Conservation (phyloP, 1,140 invertebrate genomes). For the Aphis craccivora region DNA sequence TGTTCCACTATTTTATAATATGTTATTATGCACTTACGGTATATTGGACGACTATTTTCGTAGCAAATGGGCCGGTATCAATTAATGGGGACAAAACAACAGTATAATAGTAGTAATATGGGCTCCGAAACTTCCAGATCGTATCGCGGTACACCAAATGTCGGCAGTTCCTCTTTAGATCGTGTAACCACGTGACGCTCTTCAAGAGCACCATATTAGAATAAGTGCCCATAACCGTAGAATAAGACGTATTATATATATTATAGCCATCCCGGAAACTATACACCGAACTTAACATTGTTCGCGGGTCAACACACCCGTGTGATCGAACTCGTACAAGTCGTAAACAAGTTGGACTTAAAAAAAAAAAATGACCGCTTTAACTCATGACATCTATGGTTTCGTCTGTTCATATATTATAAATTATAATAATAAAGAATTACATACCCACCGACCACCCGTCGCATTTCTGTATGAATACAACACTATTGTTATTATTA, state of each 20-base stretch:
- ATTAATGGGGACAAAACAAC: background rate
- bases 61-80: background rate
- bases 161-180: background rate
- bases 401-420: background rate
- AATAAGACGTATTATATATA: background rate
- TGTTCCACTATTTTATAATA: background rate
- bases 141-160: background rate
- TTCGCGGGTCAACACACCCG: conserved; percentile 23
- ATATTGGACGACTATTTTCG: background rate
- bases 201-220: background rate
- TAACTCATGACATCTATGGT: background rate
- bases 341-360: conserved; percentile 33
- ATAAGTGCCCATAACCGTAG: background rate
- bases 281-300: background rate
- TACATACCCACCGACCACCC: background rate
- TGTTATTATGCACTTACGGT: background rate
- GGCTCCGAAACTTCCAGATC: background rate
- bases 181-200: background rate
- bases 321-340: conserved; percentile 10
- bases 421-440: background rate
- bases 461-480: background rate
- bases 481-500: background rate
- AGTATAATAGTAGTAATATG: background rate
- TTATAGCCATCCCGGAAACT: background rate
- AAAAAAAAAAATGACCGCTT: background rate